These are phyloP conservation scores for Dicentrarchus labrax DNA, from an alignment of 2,113 vertebrate genomes.

Conservation along the genomic window DNA sequence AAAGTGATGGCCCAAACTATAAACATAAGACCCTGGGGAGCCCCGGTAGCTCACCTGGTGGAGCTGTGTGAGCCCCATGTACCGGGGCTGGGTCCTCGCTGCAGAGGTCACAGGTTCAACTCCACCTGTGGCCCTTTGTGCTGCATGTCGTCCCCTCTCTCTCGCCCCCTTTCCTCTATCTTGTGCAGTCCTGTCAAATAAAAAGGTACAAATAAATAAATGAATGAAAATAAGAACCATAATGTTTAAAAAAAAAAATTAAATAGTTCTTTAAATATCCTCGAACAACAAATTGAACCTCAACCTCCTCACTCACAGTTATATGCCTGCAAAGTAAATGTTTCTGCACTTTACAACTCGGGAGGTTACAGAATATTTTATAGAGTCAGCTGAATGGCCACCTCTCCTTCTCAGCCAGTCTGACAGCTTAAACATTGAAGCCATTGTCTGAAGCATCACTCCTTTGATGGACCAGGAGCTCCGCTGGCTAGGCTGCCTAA, in stretches of 20 bases:
- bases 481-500: constrained; percentile 68
- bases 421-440: constrained; percentile 72
- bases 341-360: constrained; percentile 20
- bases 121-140: too few relatives aligned
- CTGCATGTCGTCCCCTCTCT: too few relatives aligned
- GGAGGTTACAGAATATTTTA: constrained; percentile 30
- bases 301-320: neutral
- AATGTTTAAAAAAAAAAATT: neutral
- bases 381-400: constrained; percentile 49
- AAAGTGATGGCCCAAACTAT: too few relatives aligned
- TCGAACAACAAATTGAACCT: neutral
- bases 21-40: neutral
- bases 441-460: constrained; percentile 70
- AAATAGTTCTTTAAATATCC: too few relatives aligned
- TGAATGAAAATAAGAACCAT: neutral
- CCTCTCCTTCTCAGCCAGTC: constrained; percentile 53
- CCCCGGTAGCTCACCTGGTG: too few relatives aligned
- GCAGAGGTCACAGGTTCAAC: too few relatives aligned
- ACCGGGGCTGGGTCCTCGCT: too few relatives aligned
- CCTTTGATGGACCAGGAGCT: constrained; percentile 68
- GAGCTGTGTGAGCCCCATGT: too few relatives aligned
- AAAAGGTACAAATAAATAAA: neutral
- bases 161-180: too few relatives aligned
- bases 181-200: too few relatives aligned
- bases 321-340: constrained; percentile 17